phyloP scores from a whole-genome alignment of 2,888 invertebrate species.

The Mantis religiosa region DNA sequence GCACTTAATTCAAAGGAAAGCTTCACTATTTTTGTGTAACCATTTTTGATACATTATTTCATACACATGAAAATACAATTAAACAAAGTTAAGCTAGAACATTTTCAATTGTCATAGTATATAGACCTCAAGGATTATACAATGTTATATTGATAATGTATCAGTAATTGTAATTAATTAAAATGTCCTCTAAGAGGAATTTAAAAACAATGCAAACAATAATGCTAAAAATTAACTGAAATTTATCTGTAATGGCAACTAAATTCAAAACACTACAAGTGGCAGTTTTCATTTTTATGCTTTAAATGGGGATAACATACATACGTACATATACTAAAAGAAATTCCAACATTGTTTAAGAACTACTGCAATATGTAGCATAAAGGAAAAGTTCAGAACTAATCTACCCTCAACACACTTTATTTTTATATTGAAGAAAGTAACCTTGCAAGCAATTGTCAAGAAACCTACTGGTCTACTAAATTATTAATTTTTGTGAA shows the following conservation, averaged over 20 bases:
- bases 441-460: background rate
- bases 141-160: constrained; percentile 6
- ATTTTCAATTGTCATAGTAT: constrained; percentile 3
- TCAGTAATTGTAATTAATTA: background rate
- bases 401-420: background rate
- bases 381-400: background rate
- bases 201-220: background rate
- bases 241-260: background rate
- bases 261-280: background rate
- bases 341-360: background rate
- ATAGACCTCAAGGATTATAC: background rate
- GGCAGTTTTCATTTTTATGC: background rate
- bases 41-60: constrained; percentile 2
- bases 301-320: background rate
- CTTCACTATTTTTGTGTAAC: background rate
- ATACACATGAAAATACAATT: constrained; percentile 10
- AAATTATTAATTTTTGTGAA: background rate
- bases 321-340: background rate
- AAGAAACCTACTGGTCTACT: background rate
- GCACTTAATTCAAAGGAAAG: constrained; percentile 3
- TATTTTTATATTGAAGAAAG: background rate
- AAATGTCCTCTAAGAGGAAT: background rate
- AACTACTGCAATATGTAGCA: background rate
- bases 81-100: constrained; percentile 11
- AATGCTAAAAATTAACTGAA: background rate